These are phyloP conservation scores for Onychostruthus taczanowskii DNA, from an alignment of 2,113 vertebrate genomes.

Conservation along the genomic window DNA sequence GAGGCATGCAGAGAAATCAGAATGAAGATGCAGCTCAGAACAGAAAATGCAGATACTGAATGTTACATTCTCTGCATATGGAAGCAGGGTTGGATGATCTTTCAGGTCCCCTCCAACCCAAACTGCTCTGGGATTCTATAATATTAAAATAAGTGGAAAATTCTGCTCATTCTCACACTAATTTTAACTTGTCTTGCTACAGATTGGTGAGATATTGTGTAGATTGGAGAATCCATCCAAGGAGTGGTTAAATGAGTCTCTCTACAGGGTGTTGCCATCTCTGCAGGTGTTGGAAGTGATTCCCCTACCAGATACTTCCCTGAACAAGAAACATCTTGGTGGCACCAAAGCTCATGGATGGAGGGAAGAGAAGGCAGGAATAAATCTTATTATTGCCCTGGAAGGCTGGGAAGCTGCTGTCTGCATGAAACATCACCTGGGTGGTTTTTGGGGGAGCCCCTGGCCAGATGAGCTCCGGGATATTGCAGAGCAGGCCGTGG, in stretches of 20 bases:
- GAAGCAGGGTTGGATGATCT: neutral
- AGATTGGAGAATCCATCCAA: neutral
- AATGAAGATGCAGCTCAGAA: neutral
- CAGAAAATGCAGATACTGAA: neutral
- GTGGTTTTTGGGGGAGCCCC: neutral
- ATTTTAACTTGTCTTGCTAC: neutral
- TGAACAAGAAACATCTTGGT: accelerated
- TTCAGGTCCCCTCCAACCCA: neutral
- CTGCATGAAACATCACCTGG: neutral
- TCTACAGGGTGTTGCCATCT: neutral
- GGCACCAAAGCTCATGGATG: accelerated
- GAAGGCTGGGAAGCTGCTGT: neutral
- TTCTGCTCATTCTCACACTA: neutral
- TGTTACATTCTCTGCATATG: neutral
- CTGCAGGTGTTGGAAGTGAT: neutral
- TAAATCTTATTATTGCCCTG: neutral
- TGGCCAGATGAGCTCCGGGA: accelerated
- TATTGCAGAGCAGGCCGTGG: neutral
- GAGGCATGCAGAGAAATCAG: neutral
- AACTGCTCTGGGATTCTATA: neutral
- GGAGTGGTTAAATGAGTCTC: neutral
- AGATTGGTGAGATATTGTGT: accelerated
- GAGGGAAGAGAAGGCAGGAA: neutral
- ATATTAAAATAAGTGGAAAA: neutral
- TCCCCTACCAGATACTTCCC: neutral